Evolutionary conservation across 92 coral and sea anemone species (phyloP).

Genomic region (Parazoanthus swiftii): DNA sequence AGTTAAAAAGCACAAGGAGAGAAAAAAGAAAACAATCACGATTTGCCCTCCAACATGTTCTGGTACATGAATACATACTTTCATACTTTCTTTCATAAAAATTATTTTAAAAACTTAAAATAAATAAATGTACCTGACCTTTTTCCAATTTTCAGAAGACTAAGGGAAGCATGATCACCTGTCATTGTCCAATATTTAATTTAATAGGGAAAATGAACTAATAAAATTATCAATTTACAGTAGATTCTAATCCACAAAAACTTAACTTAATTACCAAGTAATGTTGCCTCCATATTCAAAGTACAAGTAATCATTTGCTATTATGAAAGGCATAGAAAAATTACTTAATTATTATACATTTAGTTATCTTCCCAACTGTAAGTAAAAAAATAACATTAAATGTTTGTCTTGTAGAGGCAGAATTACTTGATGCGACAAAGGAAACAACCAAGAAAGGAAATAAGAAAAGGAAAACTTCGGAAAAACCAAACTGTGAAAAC

Average conservation of each 20-base stretch:
- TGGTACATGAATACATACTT: constrained; percentile 43
- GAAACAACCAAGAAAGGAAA: constrained; percentile 7
- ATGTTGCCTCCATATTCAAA: not conserved
- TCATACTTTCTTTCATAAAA: not conserved
- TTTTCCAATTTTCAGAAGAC: constrained; percentile 11
- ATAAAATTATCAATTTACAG: not conserved
- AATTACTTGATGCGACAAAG: constrained; percentile 16
- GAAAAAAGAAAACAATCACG: constrained; percentile 43
- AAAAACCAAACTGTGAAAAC: constrained; percentile 1
- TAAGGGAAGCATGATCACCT: not conserved
- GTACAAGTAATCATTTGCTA: not conserved
- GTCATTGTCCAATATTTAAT: not conserved
- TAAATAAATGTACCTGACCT: not conserved
- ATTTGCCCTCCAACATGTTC: constrained; percentile 64
- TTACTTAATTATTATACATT: not conserved
- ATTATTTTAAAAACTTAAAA: not conserved
- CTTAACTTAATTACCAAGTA: not conserved
- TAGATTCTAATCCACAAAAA: constrained; percentile 2
- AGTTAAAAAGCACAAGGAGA: constrained; percentile 30
- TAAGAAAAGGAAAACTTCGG: constrained; percentile 8
- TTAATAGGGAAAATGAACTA: not conserved
- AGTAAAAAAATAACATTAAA: not conserved
- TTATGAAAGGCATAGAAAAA: too few species aligned
- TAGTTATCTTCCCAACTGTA: not conserved
- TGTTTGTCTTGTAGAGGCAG: constrained; percentile 22